Conservation (phyloP, 37 sponge, comb jelly and placozoan species). For the Agelas oroides region DNA sequence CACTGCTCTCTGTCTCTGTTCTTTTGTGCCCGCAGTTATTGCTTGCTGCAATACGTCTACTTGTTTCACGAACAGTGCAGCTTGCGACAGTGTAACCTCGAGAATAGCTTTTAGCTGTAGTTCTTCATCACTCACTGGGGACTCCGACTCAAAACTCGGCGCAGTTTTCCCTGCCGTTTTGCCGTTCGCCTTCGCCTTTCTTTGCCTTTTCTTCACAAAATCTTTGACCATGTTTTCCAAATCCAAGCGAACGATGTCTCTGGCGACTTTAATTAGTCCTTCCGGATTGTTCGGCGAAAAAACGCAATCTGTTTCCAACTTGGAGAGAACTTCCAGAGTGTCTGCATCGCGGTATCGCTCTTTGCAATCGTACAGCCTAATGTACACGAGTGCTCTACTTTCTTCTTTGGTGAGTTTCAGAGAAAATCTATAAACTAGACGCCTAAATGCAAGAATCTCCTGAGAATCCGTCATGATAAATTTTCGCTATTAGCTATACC, state of each 20-base stretch:
- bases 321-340: background rate
- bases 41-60: constrained; percentile 14
- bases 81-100: constrained; percentile 30
- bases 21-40: background rate
- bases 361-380: constrained; percentile 17
- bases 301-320: background rate
- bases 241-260: constrained; percentile 3
- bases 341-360: background rate
- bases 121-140: constrained; percentile 7
- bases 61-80: constrained; percentile 34
- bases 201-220: no score
- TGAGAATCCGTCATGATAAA: no score
- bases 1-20: background rate
- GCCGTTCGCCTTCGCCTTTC: no score
- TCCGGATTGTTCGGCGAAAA: constrained; percentile 16
- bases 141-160: background rate
- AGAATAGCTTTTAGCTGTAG: constrained; percentile 18
- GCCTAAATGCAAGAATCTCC: constrained; percentile 34
- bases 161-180: background rate
- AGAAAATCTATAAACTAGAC: constrained; percentile 16
- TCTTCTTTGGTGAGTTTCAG: constrained; percentile 26
- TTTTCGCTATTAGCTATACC: no score
- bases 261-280: background rate
- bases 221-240: background rate
- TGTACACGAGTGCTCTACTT: background rate